Evolutionary conservation across 2,888 invertebrate species (phyloP).

Genomic region (Odontothrips loti): DNA sequence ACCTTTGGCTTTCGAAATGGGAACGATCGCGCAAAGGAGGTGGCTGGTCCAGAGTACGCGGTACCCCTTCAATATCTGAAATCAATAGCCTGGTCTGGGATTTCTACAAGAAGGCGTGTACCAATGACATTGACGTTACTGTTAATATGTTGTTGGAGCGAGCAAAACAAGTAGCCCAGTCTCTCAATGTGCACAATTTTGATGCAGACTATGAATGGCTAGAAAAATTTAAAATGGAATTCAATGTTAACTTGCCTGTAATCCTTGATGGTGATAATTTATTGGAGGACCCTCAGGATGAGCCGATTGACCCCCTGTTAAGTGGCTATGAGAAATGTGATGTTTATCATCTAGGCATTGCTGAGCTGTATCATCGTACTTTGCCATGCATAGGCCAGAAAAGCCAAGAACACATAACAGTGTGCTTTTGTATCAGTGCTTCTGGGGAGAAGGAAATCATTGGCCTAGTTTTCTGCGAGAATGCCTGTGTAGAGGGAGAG

Average conservation of each 20-base stretch:
- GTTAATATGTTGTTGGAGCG: neutral
- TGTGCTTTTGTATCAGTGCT: neutral
- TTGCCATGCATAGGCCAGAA: neutral
- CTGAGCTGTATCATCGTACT: neutral
- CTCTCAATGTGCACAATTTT: neutral
- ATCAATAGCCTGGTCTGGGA: conserved; percentile 4
- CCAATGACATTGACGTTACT: neutral
- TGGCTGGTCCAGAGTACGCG: neutral
- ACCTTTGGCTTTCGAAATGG: conserved; percentile 7
- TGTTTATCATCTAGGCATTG: neutral
- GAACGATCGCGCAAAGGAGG: neutral
- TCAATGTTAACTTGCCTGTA: neutral
- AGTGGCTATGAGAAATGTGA: neutral
- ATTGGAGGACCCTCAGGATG: neutral
- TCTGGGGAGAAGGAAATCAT: conserved; percentile 5
- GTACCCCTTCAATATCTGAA: neutral
- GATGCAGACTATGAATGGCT: conserved; percentile 3
- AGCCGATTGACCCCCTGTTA: neutral
- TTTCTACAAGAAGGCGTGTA: neutral
- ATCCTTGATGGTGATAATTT: neutral
- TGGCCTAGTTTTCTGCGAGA: neutral
- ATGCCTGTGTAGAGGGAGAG: conserved; percentile 4
- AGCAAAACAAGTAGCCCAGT: neutral
- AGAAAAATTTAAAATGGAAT: neutral
- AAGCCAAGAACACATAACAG: conserved; percentile 2